These are phyloP conservation scores for Carduelis carduelis DNA, from an alignment of 2,797 vertebrate species.

Conservation along the genomic window DNA sequence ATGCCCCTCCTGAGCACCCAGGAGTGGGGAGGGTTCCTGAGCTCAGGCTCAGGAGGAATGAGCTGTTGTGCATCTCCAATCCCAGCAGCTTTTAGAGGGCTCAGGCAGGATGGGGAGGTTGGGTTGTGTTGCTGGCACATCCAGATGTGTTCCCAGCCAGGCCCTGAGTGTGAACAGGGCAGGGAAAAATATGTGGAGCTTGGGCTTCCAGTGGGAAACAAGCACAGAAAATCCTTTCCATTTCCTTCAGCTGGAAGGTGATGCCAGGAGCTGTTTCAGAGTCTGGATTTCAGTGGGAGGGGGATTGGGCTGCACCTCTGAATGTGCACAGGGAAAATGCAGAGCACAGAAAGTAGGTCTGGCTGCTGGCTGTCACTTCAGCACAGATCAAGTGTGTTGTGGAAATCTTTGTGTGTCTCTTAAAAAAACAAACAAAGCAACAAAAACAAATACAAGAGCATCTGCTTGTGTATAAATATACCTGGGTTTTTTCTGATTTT, in stretches of 20 bases:
- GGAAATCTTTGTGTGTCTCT: not conserved
- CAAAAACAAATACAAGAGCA: not conserved
- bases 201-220: slow-evolving; percentile 62
- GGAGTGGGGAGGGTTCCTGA: not conserved
- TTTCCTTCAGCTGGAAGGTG: slow-evolving; percentile 46
- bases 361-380: slow-evolving; percentile 45
- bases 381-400: slow-evolving; percentile 40
- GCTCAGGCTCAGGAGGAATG: not conserved
- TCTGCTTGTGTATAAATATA: not conserved
- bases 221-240: slow-evolving; percentile 8
- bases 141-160: slow-evolving; percentile 21
- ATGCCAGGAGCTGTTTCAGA: slow-evolving; percentile 31
- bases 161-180: not conserved
- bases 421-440: not conserved
- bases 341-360: slow-evolving; percentile 15
- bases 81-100: not conserved
- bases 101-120: not conserved
- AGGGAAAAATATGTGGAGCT: not conserved
- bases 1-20: not conserved
- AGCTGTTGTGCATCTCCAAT: not conserved
- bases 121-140: not conserved
- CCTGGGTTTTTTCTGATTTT: not conserved
- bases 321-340: not conserved
- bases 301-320: not conserved
- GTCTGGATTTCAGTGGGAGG: not conserved